phyloP scores from a whole-genome alignment of 2,888 invertebrate species.

The Stenurella melanura region DNA sequence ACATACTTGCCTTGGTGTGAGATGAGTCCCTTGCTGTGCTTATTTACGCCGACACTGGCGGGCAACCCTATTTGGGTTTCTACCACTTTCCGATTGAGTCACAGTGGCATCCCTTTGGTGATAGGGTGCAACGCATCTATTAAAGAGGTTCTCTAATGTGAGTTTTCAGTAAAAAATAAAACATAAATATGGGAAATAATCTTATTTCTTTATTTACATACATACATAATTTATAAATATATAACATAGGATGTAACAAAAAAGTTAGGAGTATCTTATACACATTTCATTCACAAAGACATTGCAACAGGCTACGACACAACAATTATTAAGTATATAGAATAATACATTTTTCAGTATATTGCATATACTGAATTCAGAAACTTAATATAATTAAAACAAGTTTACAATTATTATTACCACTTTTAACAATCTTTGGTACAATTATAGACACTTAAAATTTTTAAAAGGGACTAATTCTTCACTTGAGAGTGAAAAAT shows the following conservation, averaged over 20 bases:
- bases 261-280: constrained; percentile 57
- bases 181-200: constrained; percentile 37
- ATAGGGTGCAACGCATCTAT: too few relatives aligned
- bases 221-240: constrained; percentile 63
- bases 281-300: constrained; percentile 62
- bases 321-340: constrained; percentile 61
- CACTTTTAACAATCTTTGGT: constrained; percentile 64
- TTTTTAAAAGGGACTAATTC: constrained; percentile 56
- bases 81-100: too few relatives aligned
- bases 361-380: constrained; percentile 55
- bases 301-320: constrained; percentile 64
- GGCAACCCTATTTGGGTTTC: too few relatives aligned
- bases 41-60: too few relatives aligned
- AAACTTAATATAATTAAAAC: constrained; percentile 42
- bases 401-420: constrained; percentile 50
- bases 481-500: constrained; percentile 29
- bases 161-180: background rate
- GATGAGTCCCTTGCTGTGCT: too few relatives aligned
- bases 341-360: constrained; percentile 57
- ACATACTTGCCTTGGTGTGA: too few relatives aligned
- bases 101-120: too few relatives aligned
- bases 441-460: constrained; percentile 58
- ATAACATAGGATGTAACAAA: constrained; percentile 61
- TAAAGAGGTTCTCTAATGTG: background rate
- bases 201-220: constrained; percentile 62